phyloP scores from a whole-genome alignment of 2,797 vertebrate genomes.

The Onychomys arenicola region DNA sequence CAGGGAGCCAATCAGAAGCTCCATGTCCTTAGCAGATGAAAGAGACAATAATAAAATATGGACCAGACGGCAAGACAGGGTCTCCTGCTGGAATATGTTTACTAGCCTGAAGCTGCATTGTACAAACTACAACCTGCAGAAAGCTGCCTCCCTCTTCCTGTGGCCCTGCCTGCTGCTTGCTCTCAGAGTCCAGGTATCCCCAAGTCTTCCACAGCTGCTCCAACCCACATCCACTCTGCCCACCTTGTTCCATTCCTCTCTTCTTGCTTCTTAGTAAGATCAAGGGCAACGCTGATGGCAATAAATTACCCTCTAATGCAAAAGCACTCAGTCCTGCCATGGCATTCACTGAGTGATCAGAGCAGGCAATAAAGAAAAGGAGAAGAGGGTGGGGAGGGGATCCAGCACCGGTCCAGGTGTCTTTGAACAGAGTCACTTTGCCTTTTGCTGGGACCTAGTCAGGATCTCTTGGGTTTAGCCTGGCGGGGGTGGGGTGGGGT shows the following conservation, averaged over 20 bases:
- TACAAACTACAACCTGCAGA: neutral
- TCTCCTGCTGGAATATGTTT: neutral
- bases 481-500: fast-evolving
- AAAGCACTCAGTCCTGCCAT: neutral
- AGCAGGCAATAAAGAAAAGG: neutral
- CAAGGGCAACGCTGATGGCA: neutral
- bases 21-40: neutral
- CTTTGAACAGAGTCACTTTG: neutral
- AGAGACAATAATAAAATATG: neutral
- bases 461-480: neutral
- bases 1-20: neutral
- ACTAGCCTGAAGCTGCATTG: neutral
- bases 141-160: neutral
- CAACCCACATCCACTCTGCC: neutral
- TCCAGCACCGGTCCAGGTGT: neutral
- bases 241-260: neutral
- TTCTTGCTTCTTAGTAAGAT: neutral
- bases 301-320: neutral
- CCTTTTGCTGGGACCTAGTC: neutral
- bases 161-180: neutral
- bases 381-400: neutral
- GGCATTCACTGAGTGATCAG: neutral
- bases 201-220: neutral
- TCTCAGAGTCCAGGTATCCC: neutral
- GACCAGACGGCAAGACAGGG: neutral